Evolutionary conservation across 2,888 invertebrate genomes (phyloP).

Genomic region (Macropis europaea): DNA sequence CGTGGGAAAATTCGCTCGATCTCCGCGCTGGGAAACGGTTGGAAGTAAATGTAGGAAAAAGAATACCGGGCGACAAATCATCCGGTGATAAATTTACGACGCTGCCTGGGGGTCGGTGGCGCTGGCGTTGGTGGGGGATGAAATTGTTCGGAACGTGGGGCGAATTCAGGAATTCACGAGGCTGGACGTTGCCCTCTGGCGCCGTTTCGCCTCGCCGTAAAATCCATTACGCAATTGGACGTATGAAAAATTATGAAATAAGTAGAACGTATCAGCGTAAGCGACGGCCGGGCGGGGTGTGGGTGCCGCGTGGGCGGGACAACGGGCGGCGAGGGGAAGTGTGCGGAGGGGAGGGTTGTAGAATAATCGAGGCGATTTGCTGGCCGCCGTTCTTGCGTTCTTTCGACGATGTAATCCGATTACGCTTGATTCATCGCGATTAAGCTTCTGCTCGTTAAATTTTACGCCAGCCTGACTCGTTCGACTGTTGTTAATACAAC

Average conservation of each 20-base stretch:
- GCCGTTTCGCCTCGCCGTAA: constrained; percentile 2
- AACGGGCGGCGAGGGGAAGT: no score
- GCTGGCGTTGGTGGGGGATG: constrained; percentile 34
- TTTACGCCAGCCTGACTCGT: not conserved
- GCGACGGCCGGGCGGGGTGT: no score
- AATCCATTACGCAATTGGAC: constrained; percentile 47
- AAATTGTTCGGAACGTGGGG: constrained; percentile 40
- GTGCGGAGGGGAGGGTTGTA: not conserved
- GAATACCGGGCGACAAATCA: constrained; percentile 58
- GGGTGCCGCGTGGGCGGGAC: no score
- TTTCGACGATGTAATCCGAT: constrained; percentile 17
- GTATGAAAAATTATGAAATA: constrained; percentile 34
- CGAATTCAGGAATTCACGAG: constrained; percentile 4
- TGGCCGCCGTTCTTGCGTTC: not conserved
- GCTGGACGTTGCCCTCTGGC: constrained; percentile 13
- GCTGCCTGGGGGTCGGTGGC: constrained; percentile 35
- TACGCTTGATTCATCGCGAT: constrained; percentile 17
- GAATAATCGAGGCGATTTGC: constrained; percentile 7
- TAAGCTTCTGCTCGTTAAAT: constrained; percentile 5
- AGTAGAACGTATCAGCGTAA: not conserved
- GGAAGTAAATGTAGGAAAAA: constrained; percentile 56
- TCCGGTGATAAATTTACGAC: constrained; percentile 61
- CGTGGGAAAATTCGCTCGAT: no score
- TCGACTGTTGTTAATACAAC: not conserved
- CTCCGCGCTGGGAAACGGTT: constrained; percentile 8